Evolutionary conservation across 92 coral and sea anemone genomes (phyloP), one percentile per base, ranked within the genome.

Genomic region (Phenganax subtilis): DNA sequence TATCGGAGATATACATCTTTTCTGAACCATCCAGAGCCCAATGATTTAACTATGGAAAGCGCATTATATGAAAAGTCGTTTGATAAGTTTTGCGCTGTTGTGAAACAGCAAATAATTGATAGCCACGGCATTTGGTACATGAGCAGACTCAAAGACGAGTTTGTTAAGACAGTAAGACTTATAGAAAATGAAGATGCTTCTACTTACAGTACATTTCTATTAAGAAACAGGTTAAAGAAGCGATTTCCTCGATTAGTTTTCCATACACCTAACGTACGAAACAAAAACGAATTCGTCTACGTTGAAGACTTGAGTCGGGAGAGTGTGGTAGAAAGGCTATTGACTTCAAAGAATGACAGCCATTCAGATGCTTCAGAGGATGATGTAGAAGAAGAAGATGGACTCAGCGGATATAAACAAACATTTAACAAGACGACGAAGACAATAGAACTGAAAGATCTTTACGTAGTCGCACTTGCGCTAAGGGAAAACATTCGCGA

Each of bases 151-250:
- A 60, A 79, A 79, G 85, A 68, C 31, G 85, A 85, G 71, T 85
- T 85, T 66, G 87, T 85, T 8, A 85, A 71, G 57, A 79, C 85
- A 25, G 87, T 85, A 8, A 79, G n/a, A n/a, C 15, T 15, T 16
- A 79, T 80, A 12, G 87, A 85, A 27, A 80, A 85, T 61, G 78
- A 77, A 54, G 87, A 85, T 85, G 87, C 87, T 54, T 85, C 84
- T 64, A 54, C 71, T 25, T 79, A 85, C 72, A 68, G 75, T 55
- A 85, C 84, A 10, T 54, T 64, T 57, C 80, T 85, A 51, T 69
- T 76, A 44, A 84, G 53, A 59, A 20, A 52, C 30, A 64, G 85
- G 30, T 20, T 85, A 51, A 29, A 68, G 70, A 79, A 70, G 17
- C 11, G 80, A 25, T 85, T 79, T 79, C 87, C 87, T 16, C 77